Evolutionary conservation across 2,113 vertebrate species (phyloP).

Genomic region (Amblyornis subalaris): DNA sequence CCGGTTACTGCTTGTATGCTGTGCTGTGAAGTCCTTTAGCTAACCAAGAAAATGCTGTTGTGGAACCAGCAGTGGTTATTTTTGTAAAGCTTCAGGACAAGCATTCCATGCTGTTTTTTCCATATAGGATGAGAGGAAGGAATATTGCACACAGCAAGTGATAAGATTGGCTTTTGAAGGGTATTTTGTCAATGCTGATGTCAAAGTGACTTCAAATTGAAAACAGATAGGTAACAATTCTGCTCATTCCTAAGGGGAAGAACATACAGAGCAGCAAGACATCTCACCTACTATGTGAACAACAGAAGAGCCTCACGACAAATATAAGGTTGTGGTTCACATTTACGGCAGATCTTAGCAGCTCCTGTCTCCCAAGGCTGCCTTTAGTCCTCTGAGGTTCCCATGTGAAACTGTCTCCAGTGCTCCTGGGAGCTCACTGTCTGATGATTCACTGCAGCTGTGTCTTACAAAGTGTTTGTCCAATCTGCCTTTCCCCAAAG

Average conservation of each 20-base stretch:
- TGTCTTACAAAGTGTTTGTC: not conserved
- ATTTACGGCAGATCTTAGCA: not conserved
- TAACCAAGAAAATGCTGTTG: not conserved
- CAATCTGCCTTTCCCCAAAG: not conserved
- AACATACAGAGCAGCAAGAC: not conserved
- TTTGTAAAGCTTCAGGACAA: not conserved
- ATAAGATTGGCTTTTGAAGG: not conserved
- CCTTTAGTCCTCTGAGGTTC: not conserved
- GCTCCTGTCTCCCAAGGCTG: not conserved
- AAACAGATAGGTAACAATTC: not conserved
- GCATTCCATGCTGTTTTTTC: not conserved
- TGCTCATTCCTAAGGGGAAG: not conserved
- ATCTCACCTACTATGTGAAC: not conserved
- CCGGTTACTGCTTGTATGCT: not conserved
- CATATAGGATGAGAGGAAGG: not conserved
- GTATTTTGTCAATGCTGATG: not conserved
- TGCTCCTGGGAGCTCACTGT: not conserved
- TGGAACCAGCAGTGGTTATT: not conserved
- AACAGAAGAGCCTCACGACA: not conserved
- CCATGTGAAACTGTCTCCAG: not conserved
- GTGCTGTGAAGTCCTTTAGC: not conserved
- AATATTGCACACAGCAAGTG: not conserved
- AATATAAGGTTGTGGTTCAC: not conserved
- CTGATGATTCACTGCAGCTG: not conserved
- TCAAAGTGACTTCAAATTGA: not conserved